A percentile compares a stretch with the other conserved stretches of the same genome.
Evolutionary conservation across 2,888 invertebrate genomes (phyloP).

Genomic region (Drosophila bunnanda): DNA sequence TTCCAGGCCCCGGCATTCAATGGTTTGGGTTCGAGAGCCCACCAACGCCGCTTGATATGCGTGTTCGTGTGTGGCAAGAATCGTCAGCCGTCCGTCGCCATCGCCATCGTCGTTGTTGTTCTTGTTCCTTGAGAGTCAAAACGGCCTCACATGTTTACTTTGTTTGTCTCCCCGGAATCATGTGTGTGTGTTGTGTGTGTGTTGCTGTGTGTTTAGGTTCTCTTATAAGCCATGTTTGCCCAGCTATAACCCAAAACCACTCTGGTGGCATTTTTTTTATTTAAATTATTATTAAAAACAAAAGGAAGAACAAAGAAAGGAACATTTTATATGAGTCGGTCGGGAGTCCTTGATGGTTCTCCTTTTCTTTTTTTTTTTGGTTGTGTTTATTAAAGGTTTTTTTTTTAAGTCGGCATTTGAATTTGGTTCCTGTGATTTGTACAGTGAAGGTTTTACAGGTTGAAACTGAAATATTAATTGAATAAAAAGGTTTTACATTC

Average conservation of each 20-base stretch:
- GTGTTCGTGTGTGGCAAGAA: constrained; percentile 71
- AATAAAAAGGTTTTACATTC: background rate
- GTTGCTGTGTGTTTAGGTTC: constrained; percentile 68
- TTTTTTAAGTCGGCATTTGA: constrained; percentile 17
- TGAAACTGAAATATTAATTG: background rate
- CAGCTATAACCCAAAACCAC: constrained; percentile 58
- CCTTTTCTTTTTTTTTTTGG: background rate
- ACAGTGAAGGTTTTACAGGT: constrained; percentile 9
- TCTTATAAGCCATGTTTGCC: constrained; percentile 54
- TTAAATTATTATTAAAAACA: constrained; percentile 77
- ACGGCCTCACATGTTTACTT: constrained; percentile 53
- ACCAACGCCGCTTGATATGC: constrained; percentile 74
- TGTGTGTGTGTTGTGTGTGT: constrained; percentile 56
- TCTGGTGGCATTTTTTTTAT: constrained; percentile 77
- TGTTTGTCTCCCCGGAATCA: constrained; percentile 22
- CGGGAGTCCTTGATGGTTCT: constrained; percentile 6
- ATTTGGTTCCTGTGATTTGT: background rate
- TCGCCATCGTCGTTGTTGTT: constrained; percentile 25
- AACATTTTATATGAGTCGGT: constrained; percentile 12
- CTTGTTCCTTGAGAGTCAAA: constrained; percentile 34
- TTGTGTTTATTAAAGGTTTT: constrained; percentile 16
- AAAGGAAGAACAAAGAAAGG: constrained; percentile 49
- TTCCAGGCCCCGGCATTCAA: constrained; percentile 30
- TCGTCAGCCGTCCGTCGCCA: constrained; percentile 47
- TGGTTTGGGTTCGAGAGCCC: constrained; percentile 55